These are phyloP conservation scores for Cebus imitator DNA, from an alignment of 2,113 vertebrate genomes.

Conservation along the genomic window DNA sequence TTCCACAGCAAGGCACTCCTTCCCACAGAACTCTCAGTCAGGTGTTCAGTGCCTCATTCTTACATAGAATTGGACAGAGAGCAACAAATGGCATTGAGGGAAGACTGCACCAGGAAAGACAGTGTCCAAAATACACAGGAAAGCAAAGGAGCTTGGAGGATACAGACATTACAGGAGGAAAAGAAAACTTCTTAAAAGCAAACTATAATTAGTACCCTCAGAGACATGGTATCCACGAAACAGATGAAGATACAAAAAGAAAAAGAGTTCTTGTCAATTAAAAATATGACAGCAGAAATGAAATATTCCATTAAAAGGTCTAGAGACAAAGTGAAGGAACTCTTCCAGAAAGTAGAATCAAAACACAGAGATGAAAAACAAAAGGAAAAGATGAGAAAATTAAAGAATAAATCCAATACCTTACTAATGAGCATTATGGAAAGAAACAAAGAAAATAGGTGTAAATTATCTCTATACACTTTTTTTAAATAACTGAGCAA, in stretches of 20 bases:
- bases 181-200: not conserved
- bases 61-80: not conserved
- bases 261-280: not conserved
- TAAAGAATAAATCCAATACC: not conserved
- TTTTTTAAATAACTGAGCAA: not conserved
- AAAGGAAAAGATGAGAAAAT: not conserved
- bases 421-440: not conserved
- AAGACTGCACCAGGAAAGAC: not conserved
- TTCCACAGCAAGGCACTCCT: not conserved
- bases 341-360: constrained; percentile 7
- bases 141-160: not conserved
- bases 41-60: not conserved
- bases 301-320: not conserved
- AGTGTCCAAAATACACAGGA: not conserved
- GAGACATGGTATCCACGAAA: not conserved
- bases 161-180: not conserved
- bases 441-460: not conserved
- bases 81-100: not conserved
- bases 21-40: not conserved
- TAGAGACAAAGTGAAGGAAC: not conserved
- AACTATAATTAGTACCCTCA: not conserved
- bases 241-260: not conserved
- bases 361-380: not conserved
- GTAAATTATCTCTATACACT: not conserved
- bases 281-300: not conserved